Conservation (phyloP, 2,888 invertebrate genomes). For the Mesorhabditis sp. region DNA sequence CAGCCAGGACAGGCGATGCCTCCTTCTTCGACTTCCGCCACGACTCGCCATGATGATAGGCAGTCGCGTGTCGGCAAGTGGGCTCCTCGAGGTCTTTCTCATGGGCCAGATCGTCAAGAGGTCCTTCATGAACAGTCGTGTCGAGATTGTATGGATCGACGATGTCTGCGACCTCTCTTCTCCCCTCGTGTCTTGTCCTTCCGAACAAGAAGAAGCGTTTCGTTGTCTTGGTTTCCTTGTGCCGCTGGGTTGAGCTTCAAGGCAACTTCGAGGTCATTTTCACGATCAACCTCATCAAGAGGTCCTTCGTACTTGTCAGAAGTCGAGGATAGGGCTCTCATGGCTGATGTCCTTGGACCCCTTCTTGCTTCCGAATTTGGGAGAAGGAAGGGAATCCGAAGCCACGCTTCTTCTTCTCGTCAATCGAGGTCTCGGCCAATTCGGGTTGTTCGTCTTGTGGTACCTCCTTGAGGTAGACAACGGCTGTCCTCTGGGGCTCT, state of each 20-base stretch:
- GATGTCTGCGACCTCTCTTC: slow-evolving; percentile 13
- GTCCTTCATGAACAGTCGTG: slow-evolving; percentile 9
- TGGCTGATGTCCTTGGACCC: neutral
- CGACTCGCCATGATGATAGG: slow-evolving; percentile 23
- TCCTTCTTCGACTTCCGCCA: slow-evolving; percentile 13
- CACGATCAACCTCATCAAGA: slow-evolving; percentile 8
- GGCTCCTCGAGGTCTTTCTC: slow-evolving; percentile 20
- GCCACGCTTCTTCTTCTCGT: slow-evolving; percentile 7
- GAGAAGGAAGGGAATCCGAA: neutral
- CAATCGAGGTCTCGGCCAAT: neutral
- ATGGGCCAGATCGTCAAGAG: slow-evolving; percentile 19
- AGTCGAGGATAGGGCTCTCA: slow-evolving; percentile 7
- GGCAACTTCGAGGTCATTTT: slow-evolving; percentile 12
- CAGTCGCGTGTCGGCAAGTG: slow-evolving; percentile 17
- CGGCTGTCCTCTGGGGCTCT: slow-evolving; percentile 11
- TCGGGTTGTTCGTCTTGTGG: neutral
- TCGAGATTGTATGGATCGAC: slow-evolving; percentile 14
- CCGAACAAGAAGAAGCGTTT: slow-evolving; percentile 4
- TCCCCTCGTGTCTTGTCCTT: neutral
- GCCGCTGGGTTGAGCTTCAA: slow-evolving; percentile 4
- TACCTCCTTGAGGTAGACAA: slow-evolving; percentile 13
- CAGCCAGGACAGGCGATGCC: neutral
- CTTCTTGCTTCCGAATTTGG: slow-evolving; percentile 14
- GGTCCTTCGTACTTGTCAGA: slow-evolving; percentile 14
- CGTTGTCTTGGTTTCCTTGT: slow-evolving; percentile 8